Base-by-base conservation (phyloP, 2,888 invertebrate species). In the Mythimna loreyi region DNA sequence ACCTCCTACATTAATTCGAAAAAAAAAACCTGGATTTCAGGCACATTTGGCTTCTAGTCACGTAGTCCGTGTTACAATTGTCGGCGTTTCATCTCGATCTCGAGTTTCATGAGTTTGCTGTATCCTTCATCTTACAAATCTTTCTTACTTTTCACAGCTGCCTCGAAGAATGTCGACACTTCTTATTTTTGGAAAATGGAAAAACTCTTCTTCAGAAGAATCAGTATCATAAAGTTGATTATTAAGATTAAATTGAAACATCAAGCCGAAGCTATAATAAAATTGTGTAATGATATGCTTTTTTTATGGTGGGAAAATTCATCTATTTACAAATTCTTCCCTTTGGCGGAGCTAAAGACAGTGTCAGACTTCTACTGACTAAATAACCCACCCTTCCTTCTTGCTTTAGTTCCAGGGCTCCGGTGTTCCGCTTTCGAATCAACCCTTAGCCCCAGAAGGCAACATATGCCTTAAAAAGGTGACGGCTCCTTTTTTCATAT, bases 21-120 rank as follows among this genome's bases (percentile, higher is more conserved):
- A 58, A 75, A 80, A 75, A 75, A 72, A 65, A 59, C 58, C 62
- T 61, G 59, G 47, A 62, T 36, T 73, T 70, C 55, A 49, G 49
- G 47, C 67, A 63, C 57, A 73, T 85, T 84, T 52, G 25, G 40
- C 50, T 85, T 77, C 84, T 49, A 71, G 77, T 81, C 85, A 84
- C 84, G 85, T 81, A 78, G 21, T 23, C 60, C 61, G 63, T 77
- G 75, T 78, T 78, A 85, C 81, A 81, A 77, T 84, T 85, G 83
- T 67, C 72, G 77, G 75, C 75, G 68, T 85, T 85, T 81, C 81
- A 85, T 77, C 83, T 75, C 74, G 77, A 80, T 83, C 77, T 83
- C 73, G 62, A 77, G 80, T 83, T 85, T 78, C 83, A 80, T 71
- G 80, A 83, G 80, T 83, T 72, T 81, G 64, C 65, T 75, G 67